These are phyloP conservation scores for Magallana nippona DNA, from an alignment of 2,888 invertebrate genomes.

Conservation along the genomic window DNA sequence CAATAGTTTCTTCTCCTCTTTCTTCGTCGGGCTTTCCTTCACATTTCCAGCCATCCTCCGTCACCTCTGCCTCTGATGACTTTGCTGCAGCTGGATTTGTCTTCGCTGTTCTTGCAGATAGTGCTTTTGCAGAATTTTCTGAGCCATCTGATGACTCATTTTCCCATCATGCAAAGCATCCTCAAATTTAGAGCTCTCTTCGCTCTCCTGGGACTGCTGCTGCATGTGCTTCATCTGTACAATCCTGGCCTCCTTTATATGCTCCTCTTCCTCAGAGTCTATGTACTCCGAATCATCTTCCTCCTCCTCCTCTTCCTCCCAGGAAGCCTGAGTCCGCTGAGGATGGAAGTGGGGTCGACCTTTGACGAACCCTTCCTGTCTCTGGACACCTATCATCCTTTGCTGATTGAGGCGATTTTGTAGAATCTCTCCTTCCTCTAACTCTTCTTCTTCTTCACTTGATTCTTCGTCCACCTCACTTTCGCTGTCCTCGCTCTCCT, in stretches of 20 bases:
- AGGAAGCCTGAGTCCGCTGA: conserved; percentile 54
- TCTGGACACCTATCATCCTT: conserved; percentile 43
- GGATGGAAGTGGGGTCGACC: conserved; percentile 48
- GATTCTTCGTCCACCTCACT: conserved; percentile 72
- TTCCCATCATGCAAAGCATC: conserved; percentile 62
- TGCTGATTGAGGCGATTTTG: conserved; percentile 40
- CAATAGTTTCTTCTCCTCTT: not conserved
- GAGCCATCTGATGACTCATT: conserved; percentile 55
- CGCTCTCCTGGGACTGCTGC: conserved; percentile 58
- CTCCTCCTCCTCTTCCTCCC: conserved; percentile 63
- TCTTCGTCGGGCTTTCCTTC: conserved; percentile 26
- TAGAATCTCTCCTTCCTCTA: conserved; percentile 56
- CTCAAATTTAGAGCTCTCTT: conserved; percentile 72
- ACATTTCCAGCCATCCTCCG: conserved; percentile 37
- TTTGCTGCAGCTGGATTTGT: conserved; percentile 55
- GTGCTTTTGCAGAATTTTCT: conserved; percentile 55
- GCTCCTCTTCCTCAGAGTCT: conserved; percentile 71
- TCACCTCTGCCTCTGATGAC: conserved; percentile 31
- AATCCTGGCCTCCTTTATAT: conserved; percentile 64
- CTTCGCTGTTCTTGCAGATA: conserved; percentile 59
- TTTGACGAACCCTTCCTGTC: conserved; percentile 40
- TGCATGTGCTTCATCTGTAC: conserved; percentile 55
- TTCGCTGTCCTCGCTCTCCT: conserved; percentile 65
- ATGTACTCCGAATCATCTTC: conserved; percentile 72
- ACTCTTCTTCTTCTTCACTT: conserved; percentile 73